Base-by-base conservation (phyloP, 2,113 vertebrate species). In the Sphaerodactylus townsendi region DNA sequence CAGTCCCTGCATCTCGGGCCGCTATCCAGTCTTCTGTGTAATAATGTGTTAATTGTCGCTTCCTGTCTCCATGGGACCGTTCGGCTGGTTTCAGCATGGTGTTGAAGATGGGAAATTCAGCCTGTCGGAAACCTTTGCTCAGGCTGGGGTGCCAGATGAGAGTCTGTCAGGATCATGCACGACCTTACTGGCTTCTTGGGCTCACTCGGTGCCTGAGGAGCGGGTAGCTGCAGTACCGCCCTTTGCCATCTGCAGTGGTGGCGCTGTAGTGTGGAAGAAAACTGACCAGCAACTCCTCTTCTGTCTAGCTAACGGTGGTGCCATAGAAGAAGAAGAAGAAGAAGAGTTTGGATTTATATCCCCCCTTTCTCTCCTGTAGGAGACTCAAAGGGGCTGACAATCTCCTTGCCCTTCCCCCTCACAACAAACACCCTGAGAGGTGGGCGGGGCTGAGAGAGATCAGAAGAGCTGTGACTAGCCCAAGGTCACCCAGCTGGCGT, bases 1-100 rank as follows among this genome's bases (percentile, higher is more conserved):
- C 84, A 94, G 96, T 94, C 65, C 71, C 64, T 33, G 19, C 73
- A 79, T 80, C 72, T 74, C 39, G 72, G 70, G 15, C 5, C 19
- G 35, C 50, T 44, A 1, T 48, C 73, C 62, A 17, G 41, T 68
- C 33, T 19, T 25, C 13, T 72, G n/a, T n/a, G 35, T 84, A 74
- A 66, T 46, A 77, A 72, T 77, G 2, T 62, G 3, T 33, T 30
- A 37, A 39, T n/a, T 56, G 28, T 14, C 44, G 37, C 56, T 33
- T 35, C 15, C 17, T 41, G 28, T 9, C 30, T 65, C 75, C 4
- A 14, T n/a, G n/a, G 25, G 66, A 62, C 19, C 37, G 44, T 72
- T 17, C 50, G 59, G 28, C 25, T 74, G 56, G 48, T 13, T 35
- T 46, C n/a, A 2, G 19, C 41, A 44, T 65, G 11, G 3, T 33